phyloP scores from a whole-genome alignment of 2,113 vertebrate genomes.

The Lonchura striata region DNA sequence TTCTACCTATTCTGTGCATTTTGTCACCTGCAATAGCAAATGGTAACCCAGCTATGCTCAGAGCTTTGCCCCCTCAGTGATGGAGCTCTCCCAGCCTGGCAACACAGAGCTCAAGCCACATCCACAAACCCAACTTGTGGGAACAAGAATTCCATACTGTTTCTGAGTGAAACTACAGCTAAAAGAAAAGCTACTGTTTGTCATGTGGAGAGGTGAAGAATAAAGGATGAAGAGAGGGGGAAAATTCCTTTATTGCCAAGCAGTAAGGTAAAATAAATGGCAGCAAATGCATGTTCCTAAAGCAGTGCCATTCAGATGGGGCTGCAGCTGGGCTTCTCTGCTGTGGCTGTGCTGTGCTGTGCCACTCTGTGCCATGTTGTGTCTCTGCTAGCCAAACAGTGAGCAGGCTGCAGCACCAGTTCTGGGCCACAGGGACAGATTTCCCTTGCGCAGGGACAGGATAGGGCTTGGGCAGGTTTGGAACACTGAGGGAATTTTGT shows the following conservation, averaged over 20 bases:
- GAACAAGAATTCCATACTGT: background rate
- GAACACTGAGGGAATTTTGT: background rate
- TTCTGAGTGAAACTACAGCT: background rate
- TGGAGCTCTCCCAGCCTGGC: background rate
- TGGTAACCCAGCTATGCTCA: background rate
- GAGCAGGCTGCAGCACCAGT: background rate
- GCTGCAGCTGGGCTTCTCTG: background rate
- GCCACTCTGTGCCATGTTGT: rapidly evolving
- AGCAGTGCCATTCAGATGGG: background rate
- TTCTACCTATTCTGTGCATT: background rate
- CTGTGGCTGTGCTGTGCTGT: rapidly evolving
- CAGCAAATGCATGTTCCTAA: background rate
- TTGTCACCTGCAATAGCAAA: background rate
- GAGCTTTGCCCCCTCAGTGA: background rate
- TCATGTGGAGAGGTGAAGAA: background rate
- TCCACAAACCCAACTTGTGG: rapidly evolving
- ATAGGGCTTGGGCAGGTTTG: background rate
- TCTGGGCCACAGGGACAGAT: rapidly evolving
- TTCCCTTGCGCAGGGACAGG: background rate
- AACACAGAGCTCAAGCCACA: rapidly evolving
- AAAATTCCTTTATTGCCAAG: background rate
- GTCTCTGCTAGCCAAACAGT: background rate
- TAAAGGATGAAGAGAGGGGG: background rate
- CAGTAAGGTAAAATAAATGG: background rate
- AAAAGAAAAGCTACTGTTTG: background rate